Percentiles rank a stretch among this genome's conserved stretches.
phyloP scores from a whole-genome alignment of 2,888 invertebrate species.

The Drosophila neoperkinsi region DNA sequence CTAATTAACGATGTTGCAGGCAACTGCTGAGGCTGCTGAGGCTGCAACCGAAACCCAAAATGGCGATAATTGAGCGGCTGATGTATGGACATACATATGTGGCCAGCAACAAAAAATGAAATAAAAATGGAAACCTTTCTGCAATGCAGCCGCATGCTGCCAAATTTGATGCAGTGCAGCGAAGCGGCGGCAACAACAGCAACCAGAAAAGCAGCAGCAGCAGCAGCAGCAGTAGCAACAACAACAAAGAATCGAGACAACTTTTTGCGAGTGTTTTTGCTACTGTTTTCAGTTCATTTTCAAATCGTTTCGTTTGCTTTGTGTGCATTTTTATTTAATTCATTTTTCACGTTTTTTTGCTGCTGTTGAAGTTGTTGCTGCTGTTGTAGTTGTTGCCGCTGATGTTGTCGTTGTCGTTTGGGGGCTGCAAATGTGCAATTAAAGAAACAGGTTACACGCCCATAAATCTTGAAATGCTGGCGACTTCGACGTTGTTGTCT shows the following conservation, averaged over 20 bases:
- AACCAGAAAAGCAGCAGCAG: constrained; percentile 23
- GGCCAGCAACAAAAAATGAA: constrained; percentile 21
- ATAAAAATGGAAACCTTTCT: constrained; percentile 51
- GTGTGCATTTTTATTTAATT: constrained; percentile 78
- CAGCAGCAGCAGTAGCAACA: constrained; percentile 26
- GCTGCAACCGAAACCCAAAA: constrained; percentile 41
- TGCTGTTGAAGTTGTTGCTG: constrained; percentile 49
- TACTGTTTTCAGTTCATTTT: constrained; percentile 76
- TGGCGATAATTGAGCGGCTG: constrained; percentile 52
- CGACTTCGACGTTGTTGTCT: constrained; percentile 59
- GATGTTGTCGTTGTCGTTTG: constrained; percentile 62
- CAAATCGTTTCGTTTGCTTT: constrained; percentile 72
- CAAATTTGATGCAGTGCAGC: constrained; percentile 68
- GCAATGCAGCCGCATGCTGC: constrained; percentile 46
- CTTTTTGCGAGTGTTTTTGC: constrained; percentile 63
- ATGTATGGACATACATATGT: constrained; percentile 19
- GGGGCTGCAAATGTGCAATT: constrained; percentile 84
- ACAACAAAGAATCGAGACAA: constrained; percentile 39
- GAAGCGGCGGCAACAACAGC: constrained; percentile 48
- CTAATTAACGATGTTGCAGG: constrained; percentile 61
- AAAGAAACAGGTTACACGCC: constrained; percentile 84
- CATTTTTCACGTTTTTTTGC: constrained; percentile 73
- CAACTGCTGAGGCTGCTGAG: constrained; percentile 12
- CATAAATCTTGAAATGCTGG: constrained; percentile 82
- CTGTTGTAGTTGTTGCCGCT: constrained; percentile 50